A percentile compares a stretch with the other conserved stretches of the same genome.
Conservation (phyloP, 2,797 vertebrate species). For the Poecilia wingei region DNA sequence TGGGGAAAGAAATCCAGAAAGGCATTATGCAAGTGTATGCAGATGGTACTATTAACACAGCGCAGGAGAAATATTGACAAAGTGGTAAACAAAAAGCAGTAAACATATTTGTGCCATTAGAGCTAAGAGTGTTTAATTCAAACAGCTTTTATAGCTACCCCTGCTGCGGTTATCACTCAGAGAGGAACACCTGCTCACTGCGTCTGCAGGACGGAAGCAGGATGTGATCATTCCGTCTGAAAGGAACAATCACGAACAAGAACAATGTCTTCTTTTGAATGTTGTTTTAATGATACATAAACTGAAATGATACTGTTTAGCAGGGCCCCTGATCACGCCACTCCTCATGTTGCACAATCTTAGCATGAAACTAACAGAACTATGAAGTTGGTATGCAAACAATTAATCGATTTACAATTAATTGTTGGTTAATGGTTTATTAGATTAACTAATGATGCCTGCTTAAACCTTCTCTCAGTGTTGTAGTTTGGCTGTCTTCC, state of each 20-base stretch:
- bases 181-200: slow-evolving; percentile 31
- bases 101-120: slow-evolving; percentile 23
- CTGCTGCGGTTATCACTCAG: slow-evolving; percentile 13
- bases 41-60: slow-evolving; percentile 33
- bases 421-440: too few species aligned
- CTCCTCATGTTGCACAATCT: background rate
- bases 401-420: too few species aligned
- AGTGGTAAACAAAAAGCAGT: slow-evolving; percentile 44
- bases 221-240: background rate
- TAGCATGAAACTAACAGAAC: background rate
- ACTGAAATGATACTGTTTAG: background rate
- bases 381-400: background rate
- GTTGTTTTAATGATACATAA: background rate
- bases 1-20: background rate
- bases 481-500: too few species aligned
- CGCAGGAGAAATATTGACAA: slow-evolving; percentile 30
- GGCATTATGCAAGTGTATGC: slow-evolving; percentile 26
- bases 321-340: background rate
- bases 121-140: slow-evolving; percentile 27
- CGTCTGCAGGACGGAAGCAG: background rate
- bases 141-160: slow-evolving; percentile 7
- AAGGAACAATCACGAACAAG: background rate
- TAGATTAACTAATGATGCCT: too few species aligned
- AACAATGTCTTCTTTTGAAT: background rate
- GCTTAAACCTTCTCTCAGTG: too few species aligned